Percentiles rank a stretch among this genome's conserved stretches.
phyloP scores from a whole-genome alignment of 64 coral and sea anemone genomes.

The Dendrophyllia cribrosa region DNA sequence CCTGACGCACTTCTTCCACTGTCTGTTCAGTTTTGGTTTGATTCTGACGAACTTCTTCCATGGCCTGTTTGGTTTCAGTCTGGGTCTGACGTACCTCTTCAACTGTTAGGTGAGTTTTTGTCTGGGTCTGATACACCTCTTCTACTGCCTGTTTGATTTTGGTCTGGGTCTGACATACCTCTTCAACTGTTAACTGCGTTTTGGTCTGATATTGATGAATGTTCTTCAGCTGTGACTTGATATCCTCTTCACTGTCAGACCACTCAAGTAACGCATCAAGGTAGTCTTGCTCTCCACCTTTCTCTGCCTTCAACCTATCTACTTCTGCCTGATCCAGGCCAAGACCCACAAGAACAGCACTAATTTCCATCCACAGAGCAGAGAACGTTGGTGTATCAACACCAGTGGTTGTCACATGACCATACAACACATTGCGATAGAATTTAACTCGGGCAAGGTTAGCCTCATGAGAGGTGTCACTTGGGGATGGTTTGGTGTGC shows the following conservation, averaged over 20 bases:
- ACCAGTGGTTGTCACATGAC: slow-evolving; percentile 43
- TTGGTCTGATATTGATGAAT: neutral
- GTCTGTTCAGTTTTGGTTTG: too few species aligned
- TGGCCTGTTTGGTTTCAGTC: too few species aligned
- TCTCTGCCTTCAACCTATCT: slow-evolving; percentile 42
- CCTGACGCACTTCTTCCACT: too few species aligned
- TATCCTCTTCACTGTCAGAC: slow-evolving; percentile 7
- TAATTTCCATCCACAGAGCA: slow-evolving; percentile 54
- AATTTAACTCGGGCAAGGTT: neutral
- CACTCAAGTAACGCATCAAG: slow-evolving; percentile 28
- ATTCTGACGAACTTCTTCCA: too few species aligned
- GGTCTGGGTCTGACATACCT: neutral
- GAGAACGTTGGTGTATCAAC: slow-evolving; percentile 21
- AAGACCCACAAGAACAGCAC: slow-evolving; percentile 18
- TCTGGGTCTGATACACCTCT: slow-evolving; percentile 9
- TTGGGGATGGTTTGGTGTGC: slow-evolving; percentile 42
- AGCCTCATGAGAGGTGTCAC: slow-evolving; percentile 49
- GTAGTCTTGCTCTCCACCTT: slow-evolving; percentile 35
- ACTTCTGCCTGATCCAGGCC: slow-evolving; percentile 56
- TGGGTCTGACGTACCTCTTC: neutral
- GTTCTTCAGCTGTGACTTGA: neutral
- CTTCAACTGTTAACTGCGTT: neutral
- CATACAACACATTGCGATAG: slow-evolving; percentile 51
- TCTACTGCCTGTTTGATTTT: neutral
- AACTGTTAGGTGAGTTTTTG: neutral